Conservation (phyloP, 2,797 vertebrate species). For the Sibirionetta formosa region DNA sequence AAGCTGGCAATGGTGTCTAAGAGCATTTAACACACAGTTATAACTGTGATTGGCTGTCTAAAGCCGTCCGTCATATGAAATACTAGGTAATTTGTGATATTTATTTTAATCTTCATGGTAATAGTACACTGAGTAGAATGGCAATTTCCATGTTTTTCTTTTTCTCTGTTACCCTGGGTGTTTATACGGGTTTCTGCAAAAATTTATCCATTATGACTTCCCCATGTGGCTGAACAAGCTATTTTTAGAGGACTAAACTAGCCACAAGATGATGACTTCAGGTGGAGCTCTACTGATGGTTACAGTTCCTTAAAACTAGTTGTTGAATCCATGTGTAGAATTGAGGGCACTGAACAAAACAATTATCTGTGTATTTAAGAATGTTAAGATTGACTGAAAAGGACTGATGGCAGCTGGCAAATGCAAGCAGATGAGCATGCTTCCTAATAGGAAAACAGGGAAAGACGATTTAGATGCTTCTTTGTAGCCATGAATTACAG, state of each 20-base stretch:
- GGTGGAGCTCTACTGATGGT: not conserved
- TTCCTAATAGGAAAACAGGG: not conserved
- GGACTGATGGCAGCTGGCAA: not conserved
- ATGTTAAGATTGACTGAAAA: not conserved
- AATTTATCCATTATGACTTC: not conserved
- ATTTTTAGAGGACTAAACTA: not conserved
- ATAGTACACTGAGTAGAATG: not conserved
- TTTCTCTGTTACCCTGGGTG: not conserved
- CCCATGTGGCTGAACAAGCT: not conserved
- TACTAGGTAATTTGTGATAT: not conserved
- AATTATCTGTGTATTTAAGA: not conserved
- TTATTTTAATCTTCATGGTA: not conserved
- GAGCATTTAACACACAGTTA: not conserved
- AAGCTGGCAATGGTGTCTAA: not conserved
- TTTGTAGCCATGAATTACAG: not conserved
- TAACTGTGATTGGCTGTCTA: fast-evolving
- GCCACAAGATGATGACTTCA: not conserved
- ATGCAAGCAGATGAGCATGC: not conserved
- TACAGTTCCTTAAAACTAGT: not conserved
- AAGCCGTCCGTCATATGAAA: not conserved
- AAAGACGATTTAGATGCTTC: not conserved
- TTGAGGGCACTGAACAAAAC: not conserved
- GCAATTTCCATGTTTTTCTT: not conserved
- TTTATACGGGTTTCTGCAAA: not conserved
- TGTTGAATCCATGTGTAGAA: not conserved